phyloP scores from a whole-genome alignment of 2,113 vertebrate species.

The Piaya cayana region DNA sequence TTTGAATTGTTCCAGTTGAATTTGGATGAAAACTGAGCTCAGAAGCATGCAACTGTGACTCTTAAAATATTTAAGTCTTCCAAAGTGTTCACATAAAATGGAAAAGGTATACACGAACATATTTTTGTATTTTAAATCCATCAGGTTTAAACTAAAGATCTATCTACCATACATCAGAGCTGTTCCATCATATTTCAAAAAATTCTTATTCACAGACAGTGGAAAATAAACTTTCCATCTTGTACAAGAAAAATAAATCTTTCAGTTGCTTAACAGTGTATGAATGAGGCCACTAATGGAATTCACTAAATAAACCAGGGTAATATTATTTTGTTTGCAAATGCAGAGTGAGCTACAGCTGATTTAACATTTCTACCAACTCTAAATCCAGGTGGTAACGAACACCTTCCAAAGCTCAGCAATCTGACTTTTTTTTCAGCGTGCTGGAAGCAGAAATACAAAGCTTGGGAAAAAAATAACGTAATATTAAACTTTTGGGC shows the following conservation, averaged over 20 bases:
- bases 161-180: neutral
- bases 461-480: neutral
- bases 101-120: neutral
- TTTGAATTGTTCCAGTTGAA: neutral
- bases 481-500: neutral
- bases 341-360: neutral
- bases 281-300: neutral
- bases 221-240: constrained; percentile 17
- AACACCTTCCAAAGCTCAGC: neutral
- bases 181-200: neutral
- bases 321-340: constrained; percentile 7
- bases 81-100: neutral
- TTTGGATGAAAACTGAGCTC: neutral
- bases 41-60: neutral
- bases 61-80: neutral
- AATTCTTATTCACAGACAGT: neutral
- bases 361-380: neutral
- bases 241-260: constrained; percentile 2
- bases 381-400: neutral
- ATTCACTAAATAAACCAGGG: constrained; percentile 22
- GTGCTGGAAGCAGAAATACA: neutral
- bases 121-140: neutral
- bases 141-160: neutral
- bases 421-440: neutral
- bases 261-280: neutral